A percentile compares a stretch with the other conserved stretches of the same genome.
Conservation (phyloP, 2,888 invertebrate species). For the Drosophila phalerata region DNA sequence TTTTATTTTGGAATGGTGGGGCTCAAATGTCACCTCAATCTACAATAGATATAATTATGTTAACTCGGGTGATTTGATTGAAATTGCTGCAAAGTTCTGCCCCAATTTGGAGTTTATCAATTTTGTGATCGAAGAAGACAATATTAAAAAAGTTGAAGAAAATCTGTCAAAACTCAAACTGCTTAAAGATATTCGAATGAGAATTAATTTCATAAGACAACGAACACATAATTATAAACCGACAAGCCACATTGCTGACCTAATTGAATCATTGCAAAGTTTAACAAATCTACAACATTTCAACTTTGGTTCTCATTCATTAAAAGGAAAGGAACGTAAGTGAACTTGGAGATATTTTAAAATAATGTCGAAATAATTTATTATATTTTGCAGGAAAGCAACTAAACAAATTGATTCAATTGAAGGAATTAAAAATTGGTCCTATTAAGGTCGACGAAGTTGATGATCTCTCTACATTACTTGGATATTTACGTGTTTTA, state of each 20-base stretch:
- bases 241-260: not conserved
- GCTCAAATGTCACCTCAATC: not conserved
- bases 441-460: not conserved
- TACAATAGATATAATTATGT: not conserved
- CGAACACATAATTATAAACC: not conserved
- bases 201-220: not conserved
- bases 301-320: not conserved
- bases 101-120: slow-evolving; percentile 1
- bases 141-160: not conserved
- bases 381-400: not conserved
- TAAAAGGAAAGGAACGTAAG: slow-evolving; percentile 6
- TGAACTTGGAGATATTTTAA: not conserved
- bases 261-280: not conserved
- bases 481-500: not conserved
- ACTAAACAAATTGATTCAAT: slow-evolving; percentile 10
- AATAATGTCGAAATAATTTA: not conserved
- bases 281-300: not conserved
- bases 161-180: not conserved
- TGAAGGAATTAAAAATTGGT: not conserved
- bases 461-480: slow-evolving; percentile 1
- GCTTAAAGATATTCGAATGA: not conserved
- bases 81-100: slow-evolving; percentile 1
- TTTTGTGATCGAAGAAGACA: not conserved
- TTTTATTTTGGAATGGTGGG: slow-evolving; percentile 17
- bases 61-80: not conserved